A percentile compares a stretch with the other conserved stretches of the same genome.
Evolutionary conservation across 2,888 invertebrate genomes (phyloP).

Genomic region (Cryptus armator): DNA sequence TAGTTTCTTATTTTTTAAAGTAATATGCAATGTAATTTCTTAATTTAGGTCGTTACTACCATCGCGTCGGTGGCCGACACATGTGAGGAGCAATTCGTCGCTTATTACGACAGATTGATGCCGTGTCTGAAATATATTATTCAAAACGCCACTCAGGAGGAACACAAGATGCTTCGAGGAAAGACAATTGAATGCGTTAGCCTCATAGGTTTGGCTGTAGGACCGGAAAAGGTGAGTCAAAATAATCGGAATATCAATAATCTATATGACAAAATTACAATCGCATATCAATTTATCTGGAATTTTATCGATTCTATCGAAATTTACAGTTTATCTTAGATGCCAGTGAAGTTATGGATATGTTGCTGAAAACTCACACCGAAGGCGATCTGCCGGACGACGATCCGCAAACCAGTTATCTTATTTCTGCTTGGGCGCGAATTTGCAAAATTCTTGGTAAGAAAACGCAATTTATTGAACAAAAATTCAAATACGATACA

Average conservation of each 20-base stretch:
- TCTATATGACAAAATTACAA: not conserved
- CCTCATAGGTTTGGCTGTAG: slow-evolving; percentile 96
- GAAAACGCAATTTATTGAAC: slow-evolving; percentile 27
- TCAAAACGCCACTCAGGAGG: slow-evolving; percentile 95
- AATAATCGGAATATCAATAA: not conserved
- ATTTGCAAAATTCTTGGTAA: slow-evolving; percentile 97
- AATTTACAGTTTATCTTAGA: slow-evolving; percentile 91
- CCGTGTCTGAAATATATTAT: slow-evolving; percentile 99
- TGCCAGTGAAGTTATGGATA: slow-evolving; percentile 98
- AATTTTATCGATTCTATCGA: not conserved
- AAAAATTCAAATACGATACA: not conserved
- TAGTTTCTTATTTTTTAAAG: no score
- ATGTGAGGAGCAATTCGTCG: slow-evolving; percentile 97
- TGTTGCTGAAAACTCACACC: slow-evolving; percentile 95
- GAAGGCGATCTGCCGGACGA: slow-evolving; percentile 95
- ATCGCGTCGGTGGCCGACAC: slow-evolving; percentile 99
- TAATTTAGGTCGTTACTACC: slow-evolving; percentile 93
- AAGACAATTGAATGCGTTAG: slow-evolving; percentile 99
- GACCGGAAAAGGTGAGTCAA: slow-evolving; percentile 88
- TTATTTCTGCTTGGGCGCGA: slow-evolving; percentile 99
- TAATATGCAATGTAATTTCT: slow-evolving; percentile 17
- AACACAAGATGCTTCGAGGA: slow-evolving; percentile 96
- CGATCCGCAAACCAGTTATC: slow-evolving; percentile 98
- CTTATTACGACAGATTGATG: slow-evolving; percentile 96
- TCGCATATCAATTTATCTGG: not conserved